Base-by-base conservation (phyloP, 2,113 vertebrate species). In the Ammodytes dubius region DNA sequence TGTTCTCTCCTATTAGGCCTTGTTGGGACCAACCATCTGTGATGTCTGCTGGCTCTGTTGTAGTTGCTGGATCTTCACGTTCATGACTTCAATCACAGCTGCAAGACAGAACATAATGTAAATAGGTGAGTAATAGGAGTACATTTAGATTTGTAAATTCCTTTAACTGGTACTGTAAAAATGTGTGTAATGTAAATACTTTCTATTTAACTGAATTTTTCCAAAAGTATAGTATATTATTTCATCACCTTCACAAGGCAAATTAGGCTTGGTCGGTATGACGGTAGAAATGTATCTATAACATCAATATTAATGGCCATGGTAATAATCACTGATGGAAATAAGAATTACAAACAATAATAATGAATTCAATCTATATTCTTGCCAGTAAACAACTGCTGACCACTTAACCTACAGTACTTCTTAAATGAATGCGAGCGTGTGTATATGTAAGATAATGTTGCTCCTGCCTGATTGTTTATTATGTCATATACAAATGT, bases 81-180 rank as follows among this genome's bases (percentile, higher is more conserved):
- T 97, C 97, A 99, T 97, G 82, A 96, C 96, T 88, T 98, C 97
- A 82, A 97, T 92, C 73, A 98, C 97, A 68, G 96, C 97, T 98
- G 93, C 2, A 90, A 92, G 43, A 87, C 27, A 86, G 14, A 88
- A 47, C 43, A 80, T 43, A 73, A 71, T 13, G 35, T 53, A 53
- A 69, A 37, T 2, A 56, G 5, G 9, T 12, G 19, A 17, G 8
- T n/a, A 5, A 59, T 5, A 9, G 17, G 40, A 50, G 11, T 7
- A 2, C 4, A 50, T 15, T 15, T 37, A 3, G 40, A 53, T 53
- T 42, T 12, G 10, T 53, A 4, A 2, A 42, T 13, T 4, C 0
- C n/a, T 54, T 54, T 68, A 39, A 39, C 11, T 53, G 40, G 49
- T 67, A 67, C 27, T 19, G 49, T 53, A 39, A 39, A n/a, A 37